Base-by-base conservation (phyloP, 2,797 vertebrate species). In the Choloepus didactylus region DNA sequence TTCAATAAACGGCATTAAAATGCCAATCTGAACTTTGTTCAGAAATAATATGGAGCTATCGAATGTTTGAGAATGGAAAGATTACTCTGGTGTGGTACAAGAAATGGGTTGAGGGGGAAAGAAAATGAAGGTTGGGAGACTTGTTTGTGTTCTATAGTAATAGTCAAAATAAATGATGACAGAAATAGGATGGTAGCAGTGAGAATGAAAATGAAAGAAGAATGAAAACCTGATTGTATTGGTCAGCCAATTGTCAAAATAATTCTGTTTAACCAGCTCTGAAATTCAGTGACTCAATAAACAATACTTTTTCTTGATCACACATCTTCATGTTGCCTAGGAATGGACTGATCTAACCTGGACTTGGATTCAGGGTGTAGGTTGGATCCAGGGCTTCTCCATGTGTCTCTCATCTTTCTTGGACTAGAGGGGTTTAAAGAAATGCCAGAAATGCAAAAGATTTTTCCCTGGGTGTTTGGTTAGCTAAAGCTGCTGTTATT, bases 1-100 rank as follows among this genome's bases (percentile, higher is more conserved):
- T 94, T 89, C 56, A 89, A 29, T 77, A 93, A 94, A 56, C 69
- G 16, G 31, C 75, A 25, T 86, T 6, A 80, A 23, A 91, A 64
- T 73, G n/a, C 16, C 88, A 88, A 56, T 38, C 25, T 70, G 54
- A 23, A 89, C 19, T 89, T 70, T 69, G 89, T 87, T 88, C 82
- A 70, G 41, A 66, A 86, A 51, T 85, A 69, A 89, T 56, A 29
- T 49, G 27, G 88, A 93, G 84, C 11, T 56, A 85, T 3, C 35
- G 31, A 81, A 66, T 9, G 14, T 70, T 92, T 77, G 85, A 89
- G 16, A 89, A 70, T 5, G 69, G 64, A 59, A 92, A 94, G 35
- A 46, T 38, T 41, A 44, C 91, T 41, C 27, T 85, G 31, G 51
- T 81, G 9, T 70, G 67, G 35, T 56, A 44, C 29, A 91, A 85